phyloP scores from a whole-genome alignment of 2,888 invertebrate genomes.

The Buathra laborator region DNA sequence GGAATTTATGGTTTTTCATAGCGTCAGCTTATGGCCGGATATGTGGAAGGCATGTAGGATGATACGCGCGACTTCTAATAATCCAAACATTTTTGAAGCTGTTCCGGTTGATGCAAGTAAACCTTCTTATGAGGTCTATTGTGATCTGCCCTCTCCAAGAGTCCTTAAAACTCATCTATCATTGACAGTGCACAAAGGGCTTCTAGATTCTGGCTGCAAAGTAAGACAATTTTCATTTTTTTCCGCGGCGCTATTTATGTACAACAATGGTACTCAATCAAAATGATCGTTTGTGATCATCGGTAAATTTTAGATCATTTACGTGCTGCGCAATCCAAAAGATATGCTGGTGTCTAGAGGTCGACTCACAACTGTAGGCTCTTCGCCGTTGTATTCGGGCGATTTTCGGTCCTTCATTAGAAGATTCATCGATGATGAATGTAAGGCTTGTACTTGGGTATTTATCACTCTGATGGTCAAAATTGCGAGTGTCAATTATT shows the following conservation, averaged over 20 bases:
- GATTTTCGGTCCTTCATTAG: not conserved
- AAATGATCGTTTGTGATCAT: not conserved
- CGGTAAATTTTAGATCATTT: conserved; percentile 75
- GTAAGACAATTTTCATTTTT: conserved; percentile 43
- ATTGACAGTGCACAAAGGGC: conserved; percentile 88
- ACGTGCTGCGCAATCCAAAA: conserved; percentile 82
- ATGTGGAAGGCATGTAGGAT: conserved; percentile 38
- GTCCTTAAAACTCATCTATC: conserved; percentile 91
- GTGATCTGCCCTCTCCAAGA: conserved; percentile 84
- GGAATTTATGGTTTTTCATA: conserved; percentile 1
- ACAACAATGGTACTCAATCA: not conserved
- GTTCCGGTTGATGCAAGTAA: conserved; percentile 85
- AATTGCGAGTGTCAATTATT: no score
- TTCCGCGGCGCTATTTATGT: no score
- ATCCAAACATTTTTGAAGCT: conserved; percentile 87
- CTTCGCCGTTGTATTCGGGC: not conserved
- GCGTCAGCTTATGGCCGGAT: conserved; percentile 41
- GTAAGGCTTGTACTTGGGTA: not conserved
- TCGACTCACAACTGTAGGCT: conserved; percentile 45
- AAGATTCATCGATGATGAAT: not conserved
- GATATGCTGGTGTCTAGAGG: conserved; percentile 80
- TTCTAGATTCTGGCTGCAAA: conserved; percentile 68
- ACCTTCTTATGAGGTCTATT: conserved; percentile 87
- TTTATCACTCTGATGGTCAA: not conserved
- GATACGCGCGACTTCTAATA: conserved; percentile 82